A percentile compares a stretch with the other conserved stretches of the same genome.
These are phyloP conservation scores for Scarus forsteni DNA, from an alignment of 2,797 vertebrate genomes.

Conservation along the genomic window DNA sequence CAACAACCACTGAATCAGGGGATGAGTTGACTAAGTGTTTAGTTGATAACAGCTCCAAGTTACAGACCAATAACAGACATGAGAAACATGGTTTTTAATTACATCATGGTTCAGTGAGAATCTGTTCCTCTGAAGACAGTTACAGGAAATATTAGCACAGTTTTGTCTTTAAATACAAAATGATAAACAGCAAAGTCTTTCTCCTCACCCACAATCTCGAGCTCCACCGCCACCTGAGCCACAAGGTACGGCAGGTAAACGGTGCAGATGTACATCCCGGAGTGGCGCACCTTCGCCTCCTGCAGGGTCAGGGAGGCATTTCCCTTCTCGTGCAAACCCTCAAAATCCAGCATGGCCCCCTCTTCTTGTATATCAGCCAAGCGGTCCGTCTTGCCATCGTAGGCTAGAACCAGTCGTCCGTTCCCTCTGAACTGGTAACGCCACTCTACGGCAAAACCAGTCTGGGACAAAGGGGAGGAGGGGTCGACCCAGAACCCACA, in stretches of 20 bases:
- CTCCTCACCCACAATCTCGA: constrained; percentile 85
- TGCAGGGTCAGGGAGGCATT: constrained; percentile 87
- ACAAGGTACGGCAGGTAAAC: constrained; percentile 87
- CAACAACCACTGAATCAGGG: no score
- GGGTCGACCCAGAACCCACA: constrained; percentile 83
- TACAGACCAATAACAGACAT: no score
- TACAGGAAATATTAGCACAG: neutral
- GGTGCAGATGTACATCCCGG: constrained; percentile 88
- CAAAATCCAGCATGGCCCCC: constrained; percentile 66
- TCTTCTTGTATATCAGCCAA: constrained; percentile 51
- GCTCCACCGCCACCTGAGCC: constrained; percentile 87
- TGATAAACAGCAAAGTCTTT: neutral
- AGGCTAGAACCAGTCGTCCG: constrained; percentile 86
- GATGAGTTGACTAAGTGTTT: no score
- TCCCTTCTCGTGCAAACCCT: constrained; percentile 72
- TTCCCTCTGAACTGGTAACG: constrained; percentile 88
- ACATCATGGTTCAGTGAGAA: no score
- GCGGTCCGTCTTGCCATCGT: constrained; percentile 80
- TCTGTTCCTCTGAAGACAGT: neutral
- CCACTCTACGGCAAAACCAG: constrained; percentile 90
- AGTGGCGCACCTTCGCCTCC: constrained; percentile 78
- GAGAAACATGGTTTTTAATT: no score
- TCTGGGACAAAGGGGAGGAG: constrained; percentile 64
- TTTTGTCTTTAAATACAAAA: neutral
- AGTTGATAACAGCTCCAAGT: no score